These are phyloP conservation scores for Cheilosia grossa DNA, from an alignment of 2,888 invertebrate species.

Conservation along the genomic window DNA sequence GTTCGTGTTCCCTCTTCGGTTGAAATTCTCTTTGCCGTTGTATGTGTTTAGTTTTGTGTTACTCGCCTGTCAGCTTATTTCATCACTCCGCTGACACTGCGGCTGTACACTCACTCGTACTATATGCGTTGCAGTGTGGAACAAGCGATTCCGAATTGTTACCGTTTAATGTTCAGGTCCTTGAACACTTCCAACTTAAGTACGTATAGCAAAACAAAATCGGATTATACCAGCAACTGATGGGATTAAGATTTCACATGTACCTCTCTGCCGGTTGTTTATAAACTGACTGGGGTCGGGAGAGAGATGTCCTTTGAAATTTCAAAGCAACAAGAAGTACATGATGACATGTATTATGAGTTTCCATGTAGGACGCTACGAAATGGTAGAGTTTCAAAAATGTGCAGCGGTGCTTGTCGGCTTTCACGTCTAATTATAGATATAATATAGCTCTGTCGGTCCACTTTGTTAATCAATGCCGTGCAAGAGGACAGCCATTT, in stretches of 20 bases:
- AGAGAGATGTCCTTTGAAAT: constrained; percentile 14
- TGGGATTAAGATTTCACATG: constrained; percentile 48
- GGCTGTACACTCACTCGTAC: neutral
- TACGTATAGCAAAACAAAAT: constrained; percentile 33
- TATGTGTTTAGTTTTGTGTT: neutral
- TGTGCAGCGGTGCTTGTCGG: constrained; percentile 11
- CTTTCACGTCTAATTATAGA: no score
- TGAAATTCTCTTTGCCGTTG: constrained; percentile 53
- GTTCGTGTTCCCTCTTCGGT: constrained; percentile 7
- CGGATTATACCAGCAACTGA: constrained; percentile 48
- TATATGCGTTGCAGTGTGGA: constrained; percentile 56
- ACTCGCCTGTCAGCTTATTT: constrained; percentile 52
- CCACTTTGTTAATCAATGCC: no score
- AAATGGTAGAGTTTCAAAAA: constrained; percentile 7
- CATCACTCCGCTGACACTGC: constrained; percentile 42
- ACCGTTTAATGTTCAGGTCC: constrained; percentile 42
- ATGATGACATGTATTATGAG: constrained; percentile 6
- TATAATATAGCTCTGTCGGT: no score
- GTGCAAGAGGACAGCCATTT: constrained; percentile 8
- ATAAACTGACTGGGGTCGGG: neutral
- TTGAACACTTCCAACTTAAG: constrained; percentile 41
- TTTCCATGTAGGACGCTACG: neutral
- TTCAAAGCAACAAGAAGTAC: neutral
- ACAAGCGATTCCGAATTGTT: constrained; percentile 64
- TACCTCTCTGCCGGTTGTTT: neutral